Percentiles rank a stretch among this genome's conserved stretches.
Conservation (phyloP, 92 coral and sea anemone species). For the Bergia sp. region DNA sequence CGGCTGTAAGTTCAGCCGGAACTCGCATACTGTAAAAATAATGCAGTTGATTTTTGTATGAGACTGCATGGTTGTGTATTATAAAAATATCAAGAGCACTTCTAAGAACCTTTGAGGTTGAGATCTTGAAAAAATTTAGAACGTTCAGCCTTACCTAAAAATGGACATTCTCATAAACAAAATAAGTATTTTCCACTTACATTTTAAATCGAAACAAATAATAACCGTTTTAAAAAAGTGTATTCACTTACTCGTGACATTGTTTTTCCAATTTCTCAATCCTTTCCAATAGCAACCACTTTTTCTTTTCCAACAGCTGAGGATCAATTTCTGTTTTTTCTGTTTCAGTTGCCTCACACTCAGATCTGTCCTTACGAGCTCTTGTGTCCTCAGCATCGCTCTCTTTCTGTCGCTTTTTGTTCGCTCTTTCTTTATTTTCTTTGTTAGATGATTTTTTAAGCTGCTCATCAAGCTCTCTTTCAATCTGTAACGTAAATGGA, state of each 20-base stretch:
- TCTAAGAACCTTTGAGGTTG: too few species aligned
- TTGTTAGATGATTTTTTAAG: slow-evolving; percentile 17
- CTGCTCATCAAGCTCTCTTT: slow-evolving; percentile 72
- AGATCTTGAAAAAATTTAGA: too few species aligned
- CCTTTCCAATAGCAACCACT: slow-evolving; percentile 58
- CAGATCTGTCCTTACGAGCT: slow-evolving; percentile 41
- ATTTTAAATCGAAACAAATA: background rate
- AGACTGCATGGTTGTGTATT: too few species aligned
- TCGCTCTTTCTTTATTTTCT: slow-evolving; percentile 19
- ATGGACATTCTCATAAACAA: too few species aligned
- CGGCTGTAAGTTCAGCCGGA: too few species aligned
- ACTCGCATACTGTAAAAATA: too few species aligned
- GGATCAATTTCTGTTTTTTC: slow-evolving; percentile 39
- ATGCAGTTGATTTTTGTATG: too few species aligned
- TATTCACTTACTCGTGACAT: slow-evolving; percentile 65
- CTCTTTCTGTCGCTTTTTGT: slow-evolving; percentile 34
- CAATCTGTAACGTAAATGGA: slow-evolving; percentile 67
- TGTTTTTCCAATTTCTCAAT: slow-evolving; percentile 73
- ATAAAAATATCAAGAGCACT: too few species aligned
- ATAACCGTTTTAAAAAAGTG: background rate
- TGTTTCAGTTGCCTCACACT: slow-evolving; percentile 30
- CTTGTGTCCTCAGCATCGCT: slow-evolving; percentile 28
- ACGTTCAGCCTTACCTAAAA: too few species aligned
- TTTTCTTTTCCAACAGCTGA: slow-evolving; percentile 59
- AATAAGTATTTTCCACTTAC: too few species aligned